Conservation (phyloP, 1,140 invertebrate genomes). For the Drosophila ercepeae region DNA sequence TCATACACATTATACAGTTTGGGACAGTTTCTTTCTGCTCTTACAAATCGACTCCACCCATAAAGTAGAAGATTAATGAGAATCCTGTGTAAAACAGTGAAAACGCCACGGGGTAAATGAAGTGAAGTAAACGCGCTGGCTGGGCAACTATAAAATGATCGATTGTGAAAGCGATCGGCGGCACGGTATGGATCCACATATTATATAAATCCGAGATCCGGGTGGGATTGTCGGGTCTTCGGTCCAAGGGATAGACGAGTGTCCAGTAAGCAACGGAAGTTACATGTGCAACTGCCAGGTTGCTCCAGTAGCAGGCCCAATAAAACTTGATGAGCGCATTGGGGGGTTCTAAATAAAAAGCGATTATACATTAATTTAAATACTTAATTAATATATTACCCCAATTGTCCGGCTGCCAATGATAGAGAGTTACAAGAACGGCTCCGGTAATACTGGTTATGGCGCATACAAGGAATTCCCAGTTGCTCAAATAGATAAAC, state of each 20-base stretch:
- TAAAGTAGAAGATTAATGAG: slow-evolving; percentile 87
- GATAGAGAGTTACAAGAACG: slow-evolving; percentile 27
- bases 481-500: slow-evolving; percentile 59
- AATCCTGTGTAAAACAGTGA: slow-evolving; percentile 87
- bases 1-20: not conserved
- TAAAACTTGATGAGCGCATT: slow-evolving; percentile 20
- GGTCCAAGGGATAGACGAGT: slow-evolving; percentile 15
- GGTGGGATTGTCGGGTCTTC: not conserved
- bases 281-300: slow-evolving; percentile 1
- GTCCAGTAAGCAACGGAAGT: slow-evolving; percentile 29
- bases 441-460: slow-evolving; percentile 31
- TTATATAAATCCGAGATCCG: slow-evolving; percentile 80
- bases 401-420: slow-evolving; percentile 3
- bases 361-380: not conserved
- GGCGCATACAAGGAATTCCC: slow-evolving; percentile 50
- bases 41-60: slow-evolving; percentile 87
- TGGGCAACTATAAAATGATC: slow-evolving; percentile 88
- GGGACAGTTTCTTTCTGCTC: not conserved
- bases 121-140: slow-evolving; percentile 87
- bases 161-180: slow-evolving; percentile 88
- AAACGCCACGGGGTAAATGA: slow-evolving; percentile 87
- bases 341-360: not conserved
- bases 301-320: slow-evolving; percentile 53
- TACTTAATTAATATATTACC: slow-evolving; percentile 18
- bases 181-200: slow-evolving; percentile 88